phyloP scores from a whole-genome alignment of 2,797 vertebrate species.

The Falco biarmicus region DNA sequence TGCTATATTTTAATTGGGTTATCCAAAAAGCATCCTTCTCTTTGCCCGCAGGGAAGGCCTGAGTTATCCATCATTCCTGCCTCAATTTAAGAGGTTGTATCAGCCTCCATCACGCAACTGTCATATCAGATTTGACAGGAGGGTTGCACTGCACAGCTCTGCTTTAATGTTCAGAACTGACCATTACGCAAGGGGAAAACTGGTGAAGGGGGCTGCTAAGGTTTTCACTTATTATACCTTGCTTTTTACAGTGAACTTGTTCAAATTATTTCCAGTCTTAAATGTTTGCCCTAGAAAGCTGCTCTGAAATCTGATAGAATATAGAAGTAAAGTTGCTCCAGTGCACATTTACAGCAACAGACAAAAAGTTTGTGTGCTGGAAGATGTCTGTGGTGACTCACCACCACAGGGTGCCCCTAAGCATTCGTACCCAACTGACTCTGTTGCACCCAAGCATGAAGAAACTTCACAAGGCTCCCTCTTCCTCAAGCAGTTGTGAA shows the following conservation, averaged over 20 bases:
- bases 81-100: slow-evolving; percentile 38
- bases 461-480: not conserved
- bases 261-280: slow-evolving; percentile 26
- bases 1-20: slow-evolving; percentile 52
- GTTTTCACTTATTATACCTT: slow-evolving; percentile 9
- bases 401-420: not conserved
- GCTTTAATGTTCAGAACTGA: slow-evolving; percentile 32
- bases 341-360: not conserved
- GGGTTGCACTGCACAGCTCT: not conserved
- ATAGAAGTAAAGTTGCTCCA: not conserved
- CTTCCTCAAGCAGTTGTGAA: not conserved
- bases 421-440: fast-evolving
- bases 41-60: slow-evolving; percentile 58
- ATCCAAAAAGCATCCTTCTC: slow-evolving; percentile 32
- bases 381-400: not conserved
- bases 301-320: not conserved
- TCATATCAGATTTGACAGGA: not conserved
- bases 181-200: not conserved
- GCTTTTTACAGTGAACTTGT: slow-evolving; percentile 6
- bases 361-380: not conserved
- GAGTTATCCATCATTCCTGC: slow-evolving; percentile 32
- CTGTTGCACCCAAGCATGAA: fast-evolving
- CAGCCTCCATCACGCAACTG: not conserved
- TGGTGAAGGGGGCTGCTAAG: not conserved
- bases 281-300: slow-evolving; percentile 25